phyloP scores from a whole-genome alignment of 2,888 invertebrate species.

The Drosophila infuscata region DNA sequence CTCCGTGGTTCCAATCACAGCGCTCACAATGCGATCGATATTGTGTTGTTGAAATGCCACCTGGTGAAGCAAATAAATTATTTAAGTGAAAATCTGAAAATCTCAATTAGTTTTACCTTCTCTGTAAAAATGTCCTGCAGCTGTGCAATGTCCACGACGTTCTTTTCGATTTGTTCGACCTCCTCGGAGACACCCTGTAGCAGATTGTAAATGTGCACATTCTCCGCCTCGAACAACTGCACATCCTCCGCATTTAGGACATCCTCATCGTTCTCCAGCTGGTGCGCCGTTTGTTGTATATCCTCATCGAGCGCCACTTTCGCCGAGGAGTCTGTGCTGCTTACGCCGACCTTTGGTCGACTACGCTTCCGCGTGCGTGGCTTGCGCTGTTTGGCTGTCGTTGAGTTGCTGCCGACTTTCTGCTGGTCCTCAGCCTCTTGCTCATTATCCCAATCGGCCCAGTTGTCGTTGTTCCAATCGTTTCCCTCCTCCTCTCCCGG shows the following conservation, averaged over 20 bases:
- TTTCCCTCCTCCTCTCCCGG: conserved; percentile 35
- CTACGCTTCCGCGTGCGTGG: conserved; percentile 60
- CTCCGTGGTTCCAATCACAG: conserved; percentile 96
- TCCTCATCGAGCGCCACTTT: conserved; percentile 83
- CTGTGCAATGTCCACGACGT: conserved; percentile 97
- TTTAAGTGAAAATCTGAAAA: not conserved
- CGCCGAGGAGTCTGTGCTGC: conserved; percentile 60
- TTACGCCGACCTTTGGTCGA: conserved; percentile 14
- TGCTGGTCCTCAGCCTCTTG: conserved; percentile 13
- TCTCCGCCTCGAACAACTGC: conserved; percentile 97
- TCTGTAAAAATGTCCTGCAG: conserved; percentile 98
- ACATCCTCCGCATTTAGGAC: conserved; percentile 93
- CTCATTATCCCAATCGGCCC: conserved; percentile 62
- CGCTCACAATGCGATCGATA: conserved; percentile 94
- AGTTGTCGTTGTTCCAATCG: conserved; percentile 67
- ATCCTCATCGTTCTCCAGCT: conserved; percentile 78
- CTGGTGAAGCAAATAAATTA: conserved; percentile 76
- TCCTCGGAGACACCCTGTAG: conserved; percentile 95
- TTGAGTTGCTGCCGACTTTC: conserved; percentile 3
- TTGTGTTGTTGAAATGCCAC: conserved; percentile 97
- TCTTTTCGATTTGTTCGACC: conserved; percentile 94
- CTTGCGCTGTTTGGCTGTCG: conserved; percentile 33
- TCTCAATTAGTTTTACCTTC: conserved; percentile 86
- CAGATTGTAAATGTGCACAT: conserved; percentile 93
- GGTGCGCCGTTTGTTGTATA: conserved; percentile 79